Evolutionary conservation across 1,140 invertebrate genomes (phyloP).

Genomic region (Paralvinella palmiformis): DNA sequence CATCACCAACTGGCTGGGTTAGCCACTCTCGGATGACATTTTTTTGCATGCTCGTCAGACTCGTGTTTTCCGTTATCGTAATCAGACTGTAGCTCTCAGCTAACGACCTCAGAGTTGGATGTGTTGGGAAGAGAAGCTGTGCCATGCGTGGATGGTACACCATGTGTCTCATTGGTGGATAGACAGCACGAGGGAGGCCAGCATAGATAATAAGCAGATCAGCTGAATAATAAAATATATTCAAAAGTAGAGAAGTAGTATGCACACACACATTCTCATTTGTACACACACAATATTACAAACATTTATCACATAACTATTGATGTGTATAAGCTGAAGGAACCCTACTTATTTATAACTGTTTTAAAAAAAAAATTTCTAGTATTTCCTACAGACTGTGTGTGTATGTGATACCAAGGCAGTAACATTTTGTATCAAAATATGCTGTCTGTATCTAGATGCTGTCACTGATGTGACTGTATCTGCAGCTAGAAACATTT

Average conservation of each 20-base stretch:
- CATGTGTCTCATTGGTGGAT: slow-evolving; percentile 7
- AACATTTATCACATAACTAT: too few relatives aligned
- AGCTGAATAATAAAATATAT: slow-evolving; percentile 1
- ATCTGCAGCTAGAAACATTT: too few relatives aligned
- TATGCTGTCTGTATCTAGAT: too few relatives aligned
- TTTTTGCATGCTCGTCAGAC: slow-evolving; percentile 4
- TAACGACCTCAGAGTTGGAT: background rate
- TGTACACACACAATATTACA: too few relatives aligned
- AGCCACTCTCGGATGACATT: slow-evolving; percentile 9
- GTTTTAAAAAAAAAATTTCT: too few relatives aligned
- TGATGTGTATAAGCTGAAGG: too few relatives aligned
- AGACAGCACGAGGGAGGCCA: slow-evolving; percentile 10
- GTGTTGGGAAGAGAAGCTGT: slow-evolving; percentile 12
- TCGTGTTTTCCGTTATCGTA: slow-evolving; percentile 8
- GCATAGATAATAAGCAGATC: slow-evolving; percentile 12
- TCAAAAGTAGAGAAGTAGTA: background rate
- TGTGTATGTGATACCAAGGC: too few relatives aligned
- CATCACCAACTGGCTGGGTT: background rate
- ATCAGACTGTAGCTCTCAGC: background rate
- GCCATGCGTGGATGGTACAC: slow-evolving; percentile 15
- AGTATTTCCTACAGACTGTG: too few relatives aligned
- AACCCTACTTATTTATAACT: too few relatives aligned
- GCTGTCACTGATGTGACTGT: too few relatives aligned
- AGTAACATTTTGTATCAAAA: too few relatives aligned
- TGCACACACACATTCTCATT: too few relatives aligned